Evolutionary conservation across 2,113 vertebrate genomes (phyloP).

Genomic region (Thomomys bottae): DNA sequence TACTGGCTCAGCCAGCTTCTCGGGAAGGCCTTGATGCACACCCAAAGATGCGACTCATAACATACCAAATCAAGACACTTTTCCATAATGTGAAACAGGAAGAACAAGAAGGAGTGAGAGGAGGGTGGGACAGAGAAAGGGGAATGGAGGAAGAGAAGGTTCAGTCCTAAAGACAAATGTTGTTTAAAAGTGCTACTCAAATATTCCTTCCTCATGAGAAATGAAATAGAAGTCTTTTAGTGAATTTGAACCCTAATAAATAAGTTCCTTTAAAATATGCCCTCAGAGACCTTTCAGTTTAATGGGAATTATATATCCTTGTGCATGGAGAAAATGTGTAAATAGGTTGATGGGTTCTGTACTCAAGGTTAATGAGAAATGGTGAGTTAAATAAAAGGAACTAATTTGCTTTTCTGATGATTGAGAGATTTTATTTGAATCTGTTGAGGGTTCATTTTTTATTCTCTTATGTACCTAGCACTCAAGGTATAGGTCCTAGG

Average conservation of each 20-base stretch:
- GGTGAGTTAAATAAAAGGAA: neutral
- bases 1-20: neutral
- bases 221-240: neutral
- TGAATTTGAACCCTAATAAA: conserved; percentile 15
- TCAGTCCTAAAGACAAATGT: neutral
- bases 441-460: neutral
- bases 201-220: conserved; percentile 31
- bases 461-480: neutral
- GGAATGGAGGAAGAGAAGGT: neutral
- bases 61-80: neutral
- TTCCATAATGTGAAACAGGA: no score
- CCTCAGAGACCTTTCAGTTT: neutral
- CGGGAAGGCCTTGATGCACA: neutral
- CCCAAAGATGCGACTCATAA: neutral
- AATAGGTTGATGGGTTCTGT: neutral
- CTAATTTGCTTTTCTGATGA: conserved; percentile 27
- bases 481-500: neutral
- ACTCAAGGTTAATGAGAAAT: conserved; percentile 14
- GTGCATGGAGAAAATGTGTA: neutral
- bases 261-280: neutral
- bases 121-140: no score
- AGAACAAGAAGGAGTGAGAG: neutral
- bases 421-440: neutral
- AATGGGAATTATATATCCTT: neutral
- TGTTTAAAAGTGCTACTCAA: neutral